Conservation (phyloP, 92 coral and sea anemone species). For the Plumapathes pennacea region DNA sequence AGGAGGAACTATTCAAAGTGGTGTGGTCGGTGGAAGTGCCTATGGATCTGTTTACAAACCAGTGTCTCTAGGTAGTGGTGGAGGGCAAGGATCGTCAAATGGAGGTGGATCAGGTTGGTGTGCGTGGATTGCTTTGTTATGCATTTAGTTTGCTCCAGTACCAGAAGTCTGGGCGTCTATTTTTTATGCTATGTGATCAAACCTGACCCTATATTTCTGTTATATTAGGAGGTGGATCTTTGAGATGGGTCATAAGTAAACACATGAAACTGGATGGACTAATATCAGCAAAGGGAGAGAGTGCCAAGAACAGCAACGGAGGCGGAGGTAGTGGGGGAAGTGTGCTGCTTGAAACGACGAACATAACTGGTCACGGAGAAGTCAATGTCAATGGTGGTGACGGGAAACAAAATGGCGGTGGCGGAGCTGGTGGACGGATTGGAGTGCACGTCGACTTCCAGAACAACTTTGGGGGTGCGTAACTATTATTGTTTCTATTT, state of each 20-base stretch:
- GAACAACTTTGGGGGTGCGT: conserved; percentile 89
- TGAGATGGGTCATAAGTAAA: conserved; percentile 69
- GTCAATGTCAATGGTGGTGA: conserved; percentile 88
- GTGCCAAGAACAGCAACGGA: conserved; percentile 18
- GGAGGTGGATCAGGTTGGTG: conserved; percentile 77
- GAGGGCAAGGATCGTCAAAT: conserved; percentile 56
- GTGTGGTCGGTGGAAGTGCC: conserved; percentile 63
- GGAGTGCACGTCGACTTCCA: conserved; percentile 93
- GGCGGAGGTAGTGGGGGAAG: conserved; percentile 99
- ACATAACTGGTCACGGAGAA: conserved; percentile 96
- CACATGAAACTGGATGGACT: conserved; percentile 79
- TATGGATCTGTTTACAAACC: conserved; percentile 93
- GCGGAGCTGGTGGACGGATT: conserved; percentile 95
- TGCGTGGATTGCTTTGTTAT: no score
- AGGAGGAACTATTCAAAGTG: conserved; percentile 52
- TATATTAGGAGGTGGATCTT: conserved; percentile 78
- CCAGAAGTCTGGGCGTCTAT: no score
- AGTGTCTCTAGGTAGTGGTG: conserved; percentile 83
- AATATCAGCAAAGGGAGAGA: conserved; percentile 74
- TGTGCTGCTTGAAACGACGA: conserved; percentile 76
- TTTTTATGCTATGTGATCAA: no score
- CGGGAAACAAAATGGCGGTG: conserved; percentile 54
- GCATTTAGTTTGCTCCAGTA: no score
- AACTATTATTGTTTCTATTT: no score
- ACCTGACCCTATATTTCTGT: no score